These are phyloP conservation scores for Podargus strigoides DNA, from an alignment of 2,797 vertebrate species.

Conservation along the genomic window DNA sequence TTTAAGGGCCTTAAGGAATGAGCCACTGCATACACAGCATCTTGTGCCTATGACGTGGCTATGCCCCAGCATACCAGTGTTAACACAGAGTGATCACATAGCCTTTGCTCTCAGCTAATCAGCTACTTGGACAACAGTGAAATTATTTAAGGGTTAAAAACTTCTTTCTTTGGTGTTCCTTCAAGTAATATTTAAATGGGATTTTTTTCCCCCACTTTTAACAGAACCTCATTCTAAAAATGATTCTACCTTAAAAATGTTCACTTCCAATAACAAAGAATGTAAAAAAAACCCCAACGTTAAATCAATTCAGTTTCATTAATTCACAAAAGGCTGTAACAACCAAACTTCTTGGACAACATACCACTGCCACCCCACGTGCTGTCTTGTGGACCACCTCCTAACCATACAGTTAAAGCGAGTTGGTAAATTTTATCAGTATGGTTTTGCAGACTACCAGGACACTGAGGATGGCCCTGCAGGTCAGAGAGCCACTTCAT, in stretches of 20 bases:
- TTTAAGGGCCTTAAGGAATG: background rate
- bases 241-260: background rate
- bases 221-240: background rate
- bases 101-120: background rate
- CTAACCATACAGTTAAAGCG: rapidly evolving
- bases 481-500: background rate
- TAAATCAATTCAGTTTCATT: background rate
- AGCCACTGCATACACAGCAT: background rate
- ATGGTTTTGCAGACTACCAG: background rate
- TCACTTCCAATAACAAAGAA: background rate
- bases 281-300: background rate
- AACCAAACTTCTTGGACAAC: background rate
- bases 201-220: background rate
- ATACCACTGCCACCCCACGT: background rate
- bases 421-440: background rate
- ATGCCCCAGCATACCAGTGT: background rate
- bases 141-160: background rate
- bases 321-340: background rate
- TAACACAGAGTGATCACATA: background rate
- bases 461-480: background rate
- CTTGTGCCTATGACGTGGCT: background rate
- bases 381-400: background rate
- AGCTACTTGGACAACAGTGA: background rate
- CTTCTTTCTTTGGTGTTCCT: background rate
- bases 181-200: background rate